Conservation (phyloP, 37 sponge, comb jelly and placozoan species). For the Beroe forskalii region DNA sequence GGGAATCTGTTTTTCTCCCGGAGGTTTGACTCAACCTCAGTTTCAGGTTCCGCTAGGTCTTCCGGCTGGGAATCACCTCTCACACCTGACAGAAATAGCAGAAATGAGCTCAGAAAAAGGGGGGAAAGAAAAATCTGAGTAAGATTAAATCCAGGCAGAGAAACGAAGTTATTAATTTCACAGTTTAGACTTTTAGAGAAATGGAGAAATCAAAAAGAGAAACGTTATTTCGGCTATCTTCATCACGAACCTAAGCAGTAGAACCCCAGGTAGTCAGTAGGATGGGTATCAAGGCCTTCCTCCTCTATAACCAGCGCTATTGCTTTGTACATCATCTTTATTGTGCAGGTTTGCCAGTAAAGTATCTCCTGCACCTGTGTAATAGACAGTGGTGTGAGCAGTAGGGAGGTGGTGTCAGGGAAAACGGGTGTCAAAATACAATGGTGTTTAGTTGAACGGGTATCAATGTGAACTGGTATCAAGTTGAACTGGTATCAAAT, state of each 20-base stretch:
- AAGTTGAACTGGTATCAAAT: background rate
- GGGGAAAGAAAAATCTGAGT: no score
- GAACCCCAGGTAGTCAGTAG: constrained; percentile 37
- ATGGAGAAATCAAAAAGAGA: no score
- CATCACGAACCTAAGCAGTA: constrained; percentile 35
- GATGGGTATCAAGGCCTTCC: constrained; percentile 51
- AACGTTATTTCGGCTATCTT: no score
- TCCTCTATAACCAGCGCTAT: constrained; percentile 36
- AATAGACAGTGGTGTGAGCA: no score
- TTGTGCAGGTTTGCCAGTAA: constrained; percentile 48
- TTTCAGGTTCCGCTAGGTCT: constrained; percentile 49
- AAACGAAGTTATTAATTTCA: no score
- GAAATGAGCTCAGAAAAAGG: no score
- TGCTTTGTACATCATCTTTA: constrained; percentile 48
- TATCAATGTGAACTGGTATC: background rate
- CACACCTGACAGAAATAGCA: background rate
- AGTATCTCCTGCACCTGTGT: constrained; percentile 61
- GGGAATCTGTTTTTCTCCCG: constrained; percentile 43
- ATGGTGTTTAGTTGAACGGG: no score
- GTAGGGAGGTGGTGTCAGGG: no score
- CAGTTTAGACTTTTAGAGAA: no score
- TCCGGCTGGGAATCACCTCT: constrained; percentile 12
- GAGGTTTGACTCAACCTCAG: constrained; percentile 17
- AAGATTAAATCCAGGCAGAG: no score
- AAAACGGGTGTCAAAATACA: no score